Conservation (phyloP, 2,888 invertebrate species). For the Exocentrus adspersus region DNA sequence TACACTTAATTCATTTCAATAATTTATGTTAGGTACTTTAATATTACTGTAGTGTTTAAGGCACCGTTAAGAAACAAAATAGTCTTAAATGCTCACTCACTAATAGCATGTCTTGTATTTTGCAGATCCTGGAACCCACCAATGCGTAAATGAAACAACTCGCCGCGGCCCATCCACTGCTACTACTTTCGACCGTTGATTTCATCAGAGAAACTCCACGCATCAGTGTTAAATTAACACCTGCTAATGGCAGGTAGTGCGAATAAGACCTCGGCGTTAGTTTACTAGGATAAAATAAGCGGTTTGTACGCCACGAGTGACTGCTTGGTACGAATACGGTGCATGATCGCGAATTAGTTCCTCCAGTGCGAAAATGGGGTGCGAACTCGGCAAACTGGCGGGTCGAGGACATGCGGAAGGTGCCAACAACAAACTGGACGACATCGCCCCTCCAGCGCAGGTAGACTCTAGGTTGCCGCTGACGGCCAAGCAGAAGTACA, state of each 20-base stretch:
- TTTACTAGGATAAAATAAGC: background rate
- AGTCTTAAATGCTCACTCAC: no score
- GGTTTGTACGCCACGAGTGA: background rate
- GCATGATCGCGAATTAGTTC: no score
- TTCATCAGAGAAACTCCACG: background rate
- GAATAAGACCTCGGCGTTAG: background rate
- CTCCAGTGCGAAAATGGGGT: constrained; percentile 73
- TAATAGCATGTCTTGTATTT: background rate
- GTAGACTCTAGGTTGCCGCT: constrained; percentile 84
- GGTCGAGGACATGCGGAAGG: constrained; percentile 56
- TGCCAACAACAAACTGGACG: constrained; percentile 63
- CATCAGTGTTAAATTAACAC: constrained; percentile 7
- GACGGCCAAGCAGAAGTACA: constrained; percentile 88
- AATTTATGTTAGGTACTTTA: no score
- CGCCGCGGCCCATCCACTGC: background rate
- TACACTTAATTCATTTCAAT: no score
- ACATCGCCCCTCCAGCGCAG: constrained; percentile 72
- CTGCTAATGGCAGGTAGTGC: constrained; percentile 20
- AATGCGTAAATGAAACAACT: constrained; percentile 20
- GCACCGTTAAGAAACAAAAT: no score
- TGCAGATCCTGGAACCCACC: background rate
- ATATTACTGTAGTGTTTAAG: no score
- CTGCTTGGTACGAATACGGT: background rate
- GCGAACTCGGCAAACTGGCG: constrained; percentile 81
- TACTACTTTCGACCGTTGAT: background rate